A percentile compares a stretch with the other conserved stretches of the same genome.
Evolutionary conservation across 2,113 vertebrate genomes (phyloP).

Genomic region (Falcunculus frontatus): DNA sequence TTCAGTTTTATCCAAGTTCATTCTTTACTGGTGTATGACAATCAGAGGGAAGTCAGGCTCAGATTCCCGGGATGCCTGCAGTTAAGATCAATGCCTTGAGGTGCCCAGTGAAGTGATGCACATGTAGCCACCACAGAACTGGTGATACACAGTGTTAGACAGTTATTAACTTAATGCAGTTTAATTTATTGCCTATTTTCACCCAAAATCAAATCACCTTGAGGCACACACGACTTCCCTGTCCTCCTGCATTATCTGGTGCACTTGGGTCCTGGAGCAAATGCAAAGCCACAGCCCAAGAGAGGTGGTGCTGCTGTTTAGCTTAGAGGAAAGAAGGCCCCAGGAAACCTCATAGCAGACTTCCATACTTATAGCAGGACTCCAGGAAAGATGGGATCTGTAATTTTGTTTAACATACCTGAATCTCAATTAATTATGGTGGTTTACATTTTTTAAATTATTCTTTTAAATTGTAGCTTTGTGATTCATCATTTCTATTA

Average conservation of each 20-base stretch:
- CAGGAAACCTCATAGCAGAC: too few species aligned
- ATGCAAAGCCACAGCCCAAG: background rate
- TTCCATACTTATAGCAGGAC: background rate
- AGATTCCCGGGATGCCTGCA: background rate
- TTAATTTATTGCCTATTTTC: background rate
- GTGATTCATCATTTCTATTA: background rate
- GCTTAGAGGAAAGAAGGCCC: background rate
- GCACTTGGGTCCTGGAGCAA: too few species aligned
- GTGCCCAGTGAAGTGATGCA: background rate
- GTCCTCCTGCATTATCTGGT: background rate
- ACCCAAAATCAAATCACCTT: background rate
- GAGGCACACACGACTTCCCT: background rate
- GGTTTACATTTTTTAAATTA: background rate
- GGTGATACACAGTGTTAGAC: background rate
- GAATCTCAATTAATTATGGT: background rate
- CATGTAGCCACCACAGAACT: background rate
- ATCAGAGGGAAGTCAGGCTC: background rate
- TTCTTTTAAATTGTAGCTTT: background rate
- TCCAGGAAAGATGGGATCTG: background rate
- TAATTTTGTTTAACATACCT: background rate
- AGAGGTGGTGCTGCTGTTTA: background rate
- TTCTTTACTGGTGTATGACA: fast-evolving
- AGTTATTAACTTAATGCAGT: background rate
- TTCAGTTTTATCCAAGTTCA: background rate
- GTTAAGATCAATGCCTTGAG: too few species aligned